Base-by-base conservation (phyloP, 1,140 invertebrate species). In the Drosophila chauvacae region DNA sequence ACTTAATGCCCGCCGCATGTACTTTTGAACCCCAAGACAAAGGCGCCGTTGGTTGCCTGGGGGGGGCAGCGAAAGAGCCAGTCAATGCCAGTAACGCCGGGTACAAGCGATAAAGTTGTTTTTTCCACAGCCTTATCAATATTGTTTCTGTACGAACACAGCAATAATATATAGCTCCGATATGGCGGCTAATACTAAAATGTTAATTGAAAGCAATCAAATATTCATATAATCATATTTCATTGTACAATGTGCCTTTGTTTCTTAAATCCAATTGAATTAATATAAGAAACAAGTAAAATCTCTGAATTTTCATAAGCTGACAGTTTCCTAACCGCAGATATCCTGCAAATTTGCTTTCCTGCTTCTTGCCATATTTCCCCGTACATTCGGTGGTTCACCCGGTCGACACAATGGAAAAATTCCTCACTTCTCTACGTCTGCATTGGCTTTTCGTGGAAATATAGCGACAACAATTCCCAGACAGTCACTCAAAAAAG, bases 21-120 rank as follows among this genome's bases (percentile, higher is more conserved):
- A 71, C 81, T 81, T 82, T 82, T 77, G 82, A 80, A 88, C 82
- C 76, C 76, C 63, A 72, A 64, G 75, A 75, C 76, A 74, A 65
- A 76, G 59, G 75, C 65, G 23, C 62, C 18, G 39, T 4, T 28
- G 65, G 57, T 50, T 18, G 48, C 28, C 14, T 48, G 48, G 73
- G 73, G 20, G 20, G 66, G 61, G 66, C 74, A 80, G 58, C 47
- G 23, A 18, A 23, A 55, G 13, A 41, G 30, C 23, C 18, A 39
- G 39, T 44, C 62, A 69, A 68, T 44, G 62, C 62, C 62, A 55
- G 30, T 55, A 37, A 37, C 1, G 26, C 26, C 42, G 16, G n/a
- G 20, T 14, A 53, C 28, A 20, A 39, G 62, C 65, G 65, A 69
- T 69, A 68, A 68, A 23, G 61, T 28, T 60, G 55, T 64, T 64